Evolutionary conservation across 37 sponge, comb jelly and placozoan genomes (phyloP).

Genomic region (Beroe forskalii): DNA sequence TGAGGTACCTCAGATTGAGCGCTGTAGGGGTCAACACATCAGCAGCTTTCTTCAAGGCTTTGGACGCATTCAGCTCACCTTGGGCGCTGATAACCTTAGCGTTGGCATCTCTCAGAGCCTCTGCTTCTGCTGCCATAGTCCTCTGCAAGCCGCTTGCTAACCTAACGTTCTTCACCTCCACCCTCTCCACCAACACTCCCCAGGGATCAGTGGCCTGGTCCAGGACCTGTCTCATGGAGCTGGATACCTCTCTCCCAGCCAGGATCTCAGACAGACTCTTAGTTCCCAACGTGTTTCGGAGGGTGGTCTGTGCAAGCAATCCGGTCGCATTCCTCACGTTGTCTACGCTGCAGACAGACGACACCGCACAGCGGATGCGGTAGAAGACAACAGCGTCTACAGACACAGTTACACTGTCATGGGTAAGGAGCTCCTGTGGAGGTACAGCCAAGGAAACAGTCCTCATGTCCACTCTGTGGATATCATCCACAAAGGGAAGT

Average conservation of each 20-base stretch:
- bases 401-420: conserved; percentile 90
- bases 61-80: conserved; percentile 89
- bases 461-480: conserved; percentile 30
- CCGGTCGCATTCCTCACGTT: conserved; percentile 76
- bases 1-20: conserved; percentile 94
- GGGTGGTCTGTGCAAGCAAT: conserved; percentile 93
- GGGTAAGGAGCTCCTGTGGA: conserved; percentile 74
- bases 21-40: conserved; percentile 89
- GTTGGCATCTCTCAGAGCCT: conserved; percentile 87
- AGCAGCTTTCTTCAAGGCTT: conserved; percentile 92
- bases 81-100: conserved; percentile 86
- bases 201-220: conserved; percentile 94
- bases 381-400: conserved; percentile 96
- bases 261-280: conserved; percentile 87
- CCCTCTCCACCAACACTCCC: conserved; percentile 92
- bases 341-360: conserved; percentile 75
- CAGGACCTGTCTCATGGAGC: conserved; percentile 70
- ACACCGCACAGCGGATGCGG: conserved; percentile 75
- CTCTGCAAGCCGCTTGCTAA: conserved; percentile 83
- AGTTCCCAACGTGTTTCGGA: conserved; percentile 91
- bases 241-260: conserved; percentile 76
- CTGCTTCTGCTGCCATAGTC: conserved; percentile 98
- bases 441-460: conserved; percentile 32
- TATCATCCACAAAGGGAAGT: neutral
- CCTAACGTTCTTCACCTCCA: conserved; percentile 94